A percentile compares a stretch with the other conserved stretches of the same genome.
Evolutionary conservation across 2,113 vertebrate genomes (phyloP).

Genomic region (Delphinapterus leucas): DNA sequence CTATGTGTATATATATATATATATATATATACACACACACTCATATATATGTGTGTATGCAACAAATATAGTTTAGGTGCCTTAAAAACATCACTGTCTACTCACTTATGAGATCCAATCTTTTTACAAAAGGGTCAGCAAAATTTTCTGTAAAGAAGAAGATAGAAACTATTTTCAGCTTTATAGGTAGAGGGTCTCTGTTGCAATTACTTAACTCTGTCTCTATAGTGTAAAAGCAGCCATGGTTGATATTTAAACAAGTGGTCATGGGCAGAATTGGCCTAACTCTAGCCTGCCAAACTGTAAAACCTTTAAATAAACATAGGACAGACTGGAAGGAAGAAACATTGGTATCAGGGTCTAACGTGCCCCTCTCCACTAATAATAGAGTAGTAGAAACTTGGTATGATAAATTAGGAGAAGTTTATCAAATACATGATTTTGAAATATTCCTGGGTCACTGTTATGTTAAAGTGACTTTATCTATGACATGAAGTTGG

Average conservation of each 20-base stretch:
- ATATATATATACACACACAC: too few species aligned
- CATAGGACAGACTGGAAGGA: background rate
- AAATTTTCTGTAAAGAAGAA: background rate
- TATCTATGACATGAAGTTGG: background rate
- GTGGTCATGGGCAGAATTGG: background rate
- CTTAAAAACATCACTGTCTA: background rate
- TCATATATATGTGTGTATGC: background rate
- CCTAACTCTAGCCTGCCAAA: background rate
- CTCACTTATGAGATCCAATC: background rate
- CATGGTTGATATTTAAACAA: background rate
- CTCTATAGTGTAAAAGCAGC: background rate
- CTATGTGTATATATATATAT: too few species aligned
- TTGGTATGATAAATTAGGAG: background rate
- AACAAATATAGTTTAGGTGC: background rate
- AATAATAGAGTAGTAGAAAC: background rate
- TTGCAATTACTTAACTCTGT: rapidly evolving
- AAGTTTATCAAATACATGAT: background rate
- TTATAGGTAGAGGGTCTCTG: background rate
- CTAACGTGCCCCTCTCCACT: background rate
- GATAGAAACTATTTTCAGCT: background rate
- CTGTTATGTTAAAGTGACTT: background rate
- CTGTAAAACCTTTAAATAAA: background rate
- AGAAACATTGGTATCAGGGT: background rate
- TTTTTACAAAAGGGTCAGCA: background rate
- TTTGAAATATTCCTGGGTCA: background rate